Conservation (phyloP, 2,888 invertebrate genomes). For the Sturmia bella region DNA sequence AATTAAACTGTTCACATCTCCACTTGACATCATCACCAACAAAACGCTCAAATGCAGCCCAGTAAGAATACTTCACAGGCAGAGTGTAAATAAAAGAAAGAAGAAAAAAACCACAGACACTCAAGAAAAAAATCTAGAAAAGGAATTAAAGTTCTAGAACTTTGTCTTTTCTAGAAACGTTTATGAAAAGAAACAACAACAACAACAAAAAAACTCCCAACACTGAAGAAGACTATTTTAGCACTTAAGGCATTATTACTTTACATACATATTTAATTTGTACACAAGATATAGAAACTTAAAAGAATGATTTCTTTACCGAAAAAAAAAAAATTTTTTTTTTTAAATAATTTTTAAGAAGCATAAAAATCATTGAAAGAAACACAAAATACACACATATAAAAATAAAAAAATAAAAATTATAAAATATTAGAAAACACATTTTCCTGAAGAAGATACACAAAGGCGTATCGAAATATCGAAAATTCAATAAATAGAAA, state of each 20-base stretch:
- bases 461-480: too few relatives aligned
- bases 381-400: too few relatives aligned
- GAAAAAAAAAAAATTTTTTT: too few relatives aligned
- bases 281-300: neutral
- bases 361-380: too few relatives aligned
- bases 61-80: neutral
- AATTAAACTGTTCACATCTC: slow-evolving; percentile 67
- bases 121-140: neutral
- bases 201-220: slow-evolving; percentile 37
- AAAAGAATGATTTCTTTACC: slow-evolving; percentile 8
- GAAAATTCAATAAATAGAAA: too few relatives aligned
- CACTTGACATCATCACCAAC: slow-evolving; percentile 69
- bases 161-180: neutral
- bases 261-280: slow-evolving; percentile 18
- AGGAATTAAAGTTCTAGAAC: slow-evolving; percentile 27
- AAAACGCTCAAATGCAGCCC: slow-evolving; percentile 25
- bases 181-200: neutral
- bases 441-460: too few relatives aligned
- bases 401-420: too few relatives aligned
- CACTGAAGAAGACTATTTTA: slow-evolving; percentile 16
- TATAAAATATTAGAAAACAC: too few relatives aligned
- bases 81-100: neutral
- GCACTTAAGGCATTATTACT: slow-evolving; percentile 19
- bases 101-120: slow-evolving; percentile 1
- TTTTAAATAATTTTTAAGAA: too few relatives aligned